Evolutionary conservation across 1,140 invertebrate genomes (phyloP).

Genomic region (Bombus waltoni): DNA sequence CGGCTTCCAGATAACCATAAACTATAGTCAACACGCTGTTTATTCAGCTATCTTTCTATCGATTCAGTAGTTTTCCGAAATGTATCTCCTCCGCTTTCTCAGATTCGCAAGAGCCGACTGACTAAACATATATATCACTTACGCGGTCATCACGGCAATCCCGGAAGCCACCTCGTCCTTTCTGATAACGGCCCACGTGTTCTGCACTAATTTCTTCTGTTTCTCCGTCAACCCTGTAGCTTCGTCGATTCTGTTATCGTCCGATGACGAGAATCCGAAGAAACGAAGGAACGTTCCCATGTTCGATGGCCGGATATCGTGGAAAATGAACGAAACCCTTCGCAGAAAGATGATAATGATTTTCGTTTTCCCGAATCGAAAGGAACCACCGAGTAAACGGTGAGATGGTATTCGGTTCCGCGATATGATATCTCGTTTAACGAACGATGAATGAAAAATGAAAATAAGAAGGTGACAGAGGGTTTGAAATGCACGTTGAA

Average conservation of each 20-base stretch:
- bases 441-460: not conserved
- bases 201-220: constrained; percentile 81
- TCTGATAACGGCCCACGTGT: constrained; percentile 82
- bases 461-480: not conserved
- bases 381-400: not conserved
- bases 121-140: constrained; percentile 61
- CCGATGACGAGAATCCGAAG: constrained; percentile 58
- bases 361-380: not conserved
- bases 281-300: constrained; percentile 71
- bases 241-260: constrained; percentile 75
- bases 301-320: not conserved
- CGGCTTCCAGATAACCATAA: too few species aligned
- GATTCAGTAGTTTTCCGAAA: too few species aligned
- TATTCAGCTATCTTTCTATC: too few species aligned
- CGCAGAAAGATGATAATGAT: not conserved
- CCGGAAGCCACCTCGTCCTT: constrained; percentile 82
- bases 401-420: not conserved
- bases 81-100: too few species aligned
- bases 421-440: not conserved
- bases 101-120: too few species aligned
- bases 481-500: not conserved
- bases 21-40: too few species aligned
- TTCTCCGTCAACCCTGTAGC: constrained; percentile 81
- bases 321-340: not conserved
- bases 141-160: constrained; percentile 82